Conservation (phyloP, 2,113 vertebrate species). For the Ursus arctos region DNA sequence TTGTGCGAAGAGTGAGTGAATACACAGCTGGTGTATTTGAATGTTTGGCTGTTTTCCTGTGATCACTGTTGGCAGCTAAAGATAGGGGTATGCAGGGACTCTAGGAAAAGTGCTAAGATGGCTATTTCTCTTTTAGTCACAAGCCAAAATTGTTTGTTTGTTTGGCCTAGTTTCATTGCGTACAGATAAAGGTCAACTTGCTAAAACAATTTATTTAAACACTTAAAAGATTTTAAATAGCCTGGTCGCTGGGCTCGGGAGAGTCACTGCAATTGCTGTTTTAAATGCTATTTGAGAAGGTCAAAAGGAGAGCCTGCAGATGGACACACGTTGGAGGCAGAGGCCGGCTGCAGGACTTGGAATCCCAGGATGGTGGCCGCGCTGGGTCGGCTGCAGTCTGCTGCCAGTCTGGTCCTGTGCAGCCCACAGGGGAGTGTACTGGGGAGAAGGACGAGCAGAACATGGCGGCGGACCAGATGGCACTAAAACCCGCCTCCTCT, state of each 20-base stretch:
- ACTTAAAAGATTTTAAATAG: neutral
- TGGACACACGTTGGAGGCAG: neutral
- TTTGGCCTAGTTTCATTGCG: slow-evolving; percentile 47
- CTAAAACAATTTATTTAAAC: slow-evolving; percentile 42
- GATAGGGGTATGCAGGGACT: neutral
- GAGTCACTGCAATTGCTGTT: slow-evolving; percentile 7
- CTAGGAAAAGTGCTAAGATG: neutral
- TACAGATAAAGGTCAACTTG: slow-evolving; percentile 46
- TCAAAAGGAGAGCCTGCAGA: slow-evolving; percentile 62
- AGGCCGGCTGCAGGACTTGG: neutral
- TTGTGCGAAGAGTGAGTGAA: neutral
- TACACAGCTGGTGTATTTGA: slow-evolving; percentile 39
- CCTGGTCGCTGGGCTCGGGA: neutral
- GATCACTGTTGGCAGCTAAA: neutral
- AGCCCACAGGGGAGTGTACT: neutral
- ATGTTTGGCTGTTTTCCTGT: slow-evolving; percentile 37
- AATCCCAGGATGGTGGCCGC: slow-evolving; percentile 15
- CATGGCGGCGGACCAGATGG: slow-evolving; percentile 70
- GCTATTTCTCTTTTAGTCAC: slow-evolving; percentile 36
- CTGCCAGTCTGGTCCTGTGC: neutral
- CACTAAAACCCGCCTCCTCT: slow-evolving; percentile 44
- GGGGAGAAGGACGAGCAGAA: slow-evolving; percentile 36
- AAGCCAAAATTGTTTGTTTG: slow-evolving; percentile 24
- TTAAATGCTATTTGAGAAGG: slow-evolving; percentile 65
- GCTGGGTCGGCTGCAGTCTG: slow-evolving; percentile 49